Base-by-base conservation (phyloP, 2,113 vertebrate genomes). In the Brachyistius frenatus region DNA sequence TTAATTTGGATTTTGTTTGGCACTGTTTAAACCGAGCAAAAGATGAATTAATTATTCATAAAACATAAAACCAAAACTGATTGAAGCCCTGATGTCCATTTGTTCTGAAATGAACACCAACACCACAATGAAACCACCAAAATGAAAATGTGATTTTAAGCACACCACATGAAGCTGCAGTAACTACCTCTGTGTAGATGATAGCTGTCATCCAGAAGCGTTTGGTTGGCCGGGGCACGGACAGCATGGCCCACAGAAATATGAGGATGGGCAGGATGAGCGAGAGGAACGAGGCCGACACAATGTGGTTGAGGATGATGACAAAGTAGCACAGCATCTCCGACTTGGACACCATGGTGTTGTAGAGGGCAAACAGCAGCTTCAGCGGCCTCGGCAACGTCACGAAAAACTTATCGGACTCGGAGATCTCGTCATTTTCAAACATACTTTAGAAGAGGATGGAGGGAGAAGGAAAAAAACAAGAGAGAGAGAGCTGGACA, bases 171-270 rank as follows among this genome's bases (percentile, higher is more conserved):
- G 1, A 6, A 9, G 23, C 1, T 0, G 3, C 7, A 23, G 35
- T 16, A 70, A 62, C 36, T 63, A 95, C 95, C 93, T 96, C 94
- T 2, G 93, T 95, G 92, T 96, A 94, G 77, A 95, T 93, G 14
- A 95, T 95, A 0, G 92, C 94, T 0, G 93, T 92, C 94, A 94
- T 94, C 93, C 95, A 93, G 77, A 95, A 95, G 72, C 88, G 84
- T 64, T 95, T 94, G 68, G 85, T 93, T n/a, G 95, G 93, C 73
- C 93, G 92, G 36, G 96, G 95, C 76, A 94, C 91, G 0, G 88
- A 95, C 60, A 95, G 85, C 95, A 95, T 94, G 65, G 92, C 93
- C 94, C 90, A 94, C 49, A 93, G 81, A 78, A 95, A 95, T 83
- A 95, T 91, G 49, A 94, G 91, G 65, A 95, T 81, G 1, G 95